A percentile compares a stretch with the other conserved stretches of the same genome.
Conservation (phyloP, 2,888 invertebrate species). For the Lycaena phlaeas region DNA sequence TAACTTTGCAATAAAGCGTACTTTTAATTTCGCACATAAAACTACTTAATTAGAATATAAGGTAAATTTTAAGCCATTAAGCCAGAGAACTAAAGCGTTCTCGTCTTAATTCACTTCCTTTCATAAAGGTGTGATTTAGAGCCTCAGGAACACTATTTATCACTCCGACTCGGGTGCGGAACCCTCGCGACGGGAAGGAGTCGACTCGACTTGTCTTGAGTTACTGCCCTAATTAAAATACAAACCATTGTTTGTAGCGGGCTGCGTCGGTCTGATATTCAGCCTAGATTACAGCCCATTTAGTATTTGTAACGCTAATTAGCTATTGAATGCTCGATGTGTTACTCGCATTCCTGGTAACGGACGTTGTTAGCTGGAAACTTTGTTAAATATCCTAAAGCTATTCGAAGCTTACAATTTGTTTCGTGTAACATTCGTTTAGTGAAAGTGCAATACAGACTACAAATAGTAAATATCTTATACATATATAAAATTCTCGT, state of each 20-base stretch:
- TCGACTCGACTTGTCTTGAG: constrained; percentile 21
- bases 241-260: constrained; percentile 20
- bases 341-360: neutral
- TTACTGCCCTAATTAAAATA: constrained; percentile 28
- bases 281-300: neutral
- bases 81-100: neutral
- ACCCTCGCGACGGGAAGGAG: constrained; percentile 13
- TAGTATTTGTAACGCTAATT: neutral
- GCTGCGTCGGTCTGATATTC: constrained; percentile 1
- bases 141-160: constrained; percentile 23
- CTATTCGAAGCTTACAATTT: too few relatives aligned
- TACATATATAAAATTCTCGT: too few relatives aligned
- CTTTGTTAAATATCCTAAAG: too few relatives aligned
- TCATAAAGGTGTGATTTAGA: constrained; percentile 29
- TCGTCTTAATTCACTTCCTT: constrained; percentile 24
- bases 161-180: constrained; percentile 21
- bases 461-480: too few relatives aligned
- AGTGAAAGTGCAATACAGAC: too few relatives aligned
- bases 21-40: constrained; percentile 4
- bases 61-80: neutral
- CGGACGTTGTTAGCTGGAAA: too few relatives aligned
- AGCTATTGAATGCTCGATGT: neutral
- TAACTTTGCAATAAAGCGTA: too few relatives aligned
- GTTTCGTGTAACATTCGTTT: too few relatives aligned
- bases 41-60: neutral